Conservation (phyloP, 2,113 vertebrate genomes). For the Tetrax tetrax region DNA sequence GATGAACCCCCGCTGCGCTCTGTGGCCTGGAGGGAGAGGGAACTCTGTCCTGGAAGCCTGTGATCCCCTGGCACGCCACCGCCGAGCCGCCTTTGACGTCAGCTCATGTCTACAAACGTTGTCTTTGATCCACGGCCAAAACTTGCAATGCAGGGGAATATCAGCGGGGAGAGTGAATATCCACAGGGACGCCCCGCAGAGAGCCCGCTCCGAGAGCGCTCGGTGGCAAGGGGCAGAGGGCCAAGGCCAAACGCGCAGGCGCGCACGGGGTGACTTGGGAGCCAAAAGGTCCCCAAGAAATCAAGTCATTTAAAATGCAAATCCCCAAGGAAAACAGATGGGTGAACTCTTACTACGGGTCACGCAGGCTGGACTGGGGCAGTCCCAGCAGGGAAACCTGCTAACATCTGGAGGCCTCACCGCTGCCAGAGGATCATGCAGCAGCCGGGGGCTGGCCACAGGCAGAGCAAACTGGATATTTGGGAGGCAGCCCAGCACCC, state of each 20-base stretch:
- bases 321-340: background rate
- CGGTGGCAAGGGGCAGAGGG: background rate
- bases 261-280: background rate
- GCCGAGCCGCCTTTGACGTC: background rate
- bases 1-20: background rate
- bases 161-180: background rate
- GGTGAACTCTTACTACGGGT: background rate
- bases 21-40: background rate
- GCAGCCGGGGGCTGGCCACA: background rate
- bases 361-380: background rate
- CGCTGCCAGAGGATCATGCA: background rate
- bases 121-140: constrained; percentile 31
- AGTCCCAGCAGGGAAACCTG: background rate
- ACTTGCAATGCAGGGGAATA: background rate
- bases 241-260: rapidly evolving
- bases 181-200: background rate
- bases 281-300: background rate
- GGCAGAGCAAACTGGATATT: background rate
- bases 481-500: background rate
- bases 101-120: background rate
- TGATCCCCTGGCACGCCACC: background rate
- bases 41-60: background rate
- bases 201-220: background rate
- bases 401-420: background rate
- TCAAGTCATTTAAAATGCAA: background rate